Percentiles rank a stretch among this genome's conserved stretches.
These are phyloP conservation scores for Himalopsyche japonica DNA, from an alignment of 2,888 invertebrate genomes.

Conservation along the genomic window DNA sequence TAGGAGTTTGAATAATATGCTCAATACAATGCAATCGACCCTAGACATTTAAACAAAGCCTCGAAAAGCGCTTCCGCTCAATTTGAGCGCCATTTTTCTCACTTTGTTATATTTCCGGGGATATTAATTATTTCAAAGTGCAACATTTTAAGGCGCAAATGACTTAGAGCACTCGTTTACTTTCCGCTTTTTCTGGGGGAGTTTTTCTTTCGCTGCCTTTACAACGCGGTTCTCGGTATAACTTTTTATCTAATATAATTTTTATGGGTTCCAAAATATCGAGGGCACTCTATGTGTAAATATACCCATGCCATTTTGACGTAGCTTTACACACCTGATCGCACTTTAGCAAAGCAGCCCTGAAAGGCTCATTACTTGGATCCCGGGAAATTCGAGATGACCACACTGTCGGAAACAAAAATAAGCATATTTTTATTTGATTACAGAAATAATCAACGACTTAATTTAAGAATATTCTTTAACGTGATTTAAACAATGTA, in stretches of 20 bases:
- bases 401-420: not conserved
- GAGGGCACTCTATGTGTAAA: not conserved
- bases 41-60: not conserved
- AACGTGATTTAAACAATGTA: too few relatives aligned
- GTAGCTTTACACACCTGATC: constrained; percentile 29
- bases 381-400: not conserved
- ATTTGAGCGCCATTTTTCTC: not conserved
- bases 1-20: not conserved
- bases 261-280: constrained; percentile 23
- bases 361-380: constrained; percentile 14
- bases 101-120: not conserved
- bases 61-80: not conserved
- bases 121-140: not conserved
- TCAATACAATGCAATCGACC: not conserved
- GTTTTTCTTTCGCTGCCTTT: not conserved
- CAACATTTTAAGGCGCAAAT: not conserved
- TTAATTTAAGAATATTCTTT: too few relatives aligned
- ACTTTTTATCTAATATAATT: constrained; percentile 31
- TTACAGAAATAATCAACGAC: too few relatives aligned
- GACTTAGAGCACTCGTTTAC: not conserved
- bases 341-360: constrained; percentile 22
- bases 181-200: not conserved
- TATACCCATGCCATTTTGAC: constrained; percentile 21
- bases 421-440: too few relatives aligned
- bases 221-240: not conserved